phyloP scores from a whole-genome alignment of 2,113 vertebrate genomes.

The Trichechus manatus region DNA sequence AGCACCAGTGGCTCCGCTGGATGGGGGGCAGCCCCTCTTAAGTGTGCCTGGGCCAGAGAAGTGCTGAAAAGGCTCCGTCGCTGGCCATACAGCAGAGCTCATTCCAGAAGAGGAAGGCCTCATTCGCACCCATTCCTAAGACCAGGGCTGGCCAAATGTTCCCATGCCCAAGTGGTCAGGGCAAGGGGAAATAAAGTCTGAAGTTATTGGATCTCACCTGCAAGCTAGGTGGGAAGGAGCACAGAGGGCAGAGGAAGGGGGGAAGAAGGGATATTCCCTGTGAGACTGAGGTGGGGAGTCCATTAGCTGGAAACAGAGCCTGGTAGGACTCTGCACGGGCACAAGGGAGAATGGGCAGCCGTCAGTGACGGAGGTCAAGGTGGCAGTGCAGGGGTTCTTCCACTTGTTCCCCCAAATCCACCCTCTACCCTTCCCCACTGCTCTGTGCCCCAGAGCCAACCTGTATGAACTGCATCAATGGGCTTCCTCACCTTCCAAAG shows the following conservation, averaged over 20 bases:
- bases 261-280: too few relatives aligned
- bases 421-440: background rate
- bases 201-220: background rate
- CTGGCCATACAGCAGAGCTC: background rate
- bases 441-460: background rate
- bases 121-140: accelerated
- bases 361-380: background rate
- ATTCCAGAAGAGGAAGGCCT: background rate
- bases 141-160: background rate
- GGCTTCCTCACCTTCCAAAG: background rate
- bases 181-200: background rate
- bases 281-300: background rate
- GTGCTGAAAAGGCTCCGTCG: background rate
- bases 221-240: too few relatives aligned
- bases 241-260: background rate
- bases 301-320: background rate
- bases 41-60: background rate
- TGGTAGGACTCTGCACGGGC: background rate
- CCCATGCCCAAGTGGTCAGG: background rate
- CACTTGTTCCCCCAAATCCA: background rate
- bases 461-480: background rate
- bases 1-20: constrained; percentile 47
- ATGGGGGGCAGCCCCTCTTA: constrained; percentile 10
- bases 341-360: background rate
- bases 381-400: background rate